Base-by-base conservation (phyloP, 2,888 invertebrate genomes). In the Liopterus haemorrhoidalis region DNA sequence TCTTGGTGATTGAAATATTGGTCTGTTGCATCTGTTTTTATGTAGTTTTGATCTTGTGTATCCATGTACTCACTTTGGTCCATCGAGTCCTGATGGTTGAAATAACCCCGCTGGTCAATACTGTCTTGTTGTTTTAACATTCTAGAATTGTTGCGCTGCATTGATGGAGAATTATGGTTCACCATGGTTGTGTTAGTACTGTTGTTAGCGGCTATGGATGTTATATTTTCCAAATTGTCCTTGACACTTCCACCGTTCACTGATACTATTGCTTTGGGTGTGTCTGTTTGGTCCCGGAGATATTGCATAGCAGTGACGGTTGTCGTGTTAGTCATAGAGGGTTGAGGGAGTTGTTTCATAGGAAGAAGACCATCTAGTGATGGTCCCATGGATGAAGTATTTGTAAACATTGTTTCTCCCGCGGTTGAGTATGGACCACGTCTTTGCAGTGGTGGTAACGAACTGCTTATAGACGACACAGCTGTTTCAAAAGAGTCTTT, bases 401-500 rank as follows among this genome's bases (percentile, higher is more conserved):
- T 54, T 18, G 59, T 50, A 48, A 58, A 58, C 37, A 58, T 54
- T 41, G 54, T 41, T 19, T 65, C 64, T 12, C 65, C 63, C 48
- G 52, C 64, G 15, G 64, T 62, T 49, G 53, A 59, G 46, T 57
- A 59, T 3, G 53, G 58, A 47, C 62, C 61, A 46, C 61, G 61
- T 12, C 53, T 59, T 37, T 67, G 68, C 51, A 69, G 70, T 31
- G 63, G 60, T 2, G 60, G 57, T 41, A 69, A 59, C 19, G 67
- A 65, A 41, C 65, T 65, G 52, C 63, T 67, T 27, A 69, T 61
- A 19, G 70, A 73, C 32, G 70, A 74, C 30, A 72, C 65, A 2
- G 72, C 73, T 11, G 75, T 74, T 49, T 75, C 75, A 54, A 74
- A 75, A 0, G 75, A 75, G 51, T 74, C 73, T 52, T 72, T 71